These are phyloP conservation scores for Acestrorhynchus altus DNA, from an alignment of 2,797 vertebrate genomes.

Conservation along the genomic window DNA sequence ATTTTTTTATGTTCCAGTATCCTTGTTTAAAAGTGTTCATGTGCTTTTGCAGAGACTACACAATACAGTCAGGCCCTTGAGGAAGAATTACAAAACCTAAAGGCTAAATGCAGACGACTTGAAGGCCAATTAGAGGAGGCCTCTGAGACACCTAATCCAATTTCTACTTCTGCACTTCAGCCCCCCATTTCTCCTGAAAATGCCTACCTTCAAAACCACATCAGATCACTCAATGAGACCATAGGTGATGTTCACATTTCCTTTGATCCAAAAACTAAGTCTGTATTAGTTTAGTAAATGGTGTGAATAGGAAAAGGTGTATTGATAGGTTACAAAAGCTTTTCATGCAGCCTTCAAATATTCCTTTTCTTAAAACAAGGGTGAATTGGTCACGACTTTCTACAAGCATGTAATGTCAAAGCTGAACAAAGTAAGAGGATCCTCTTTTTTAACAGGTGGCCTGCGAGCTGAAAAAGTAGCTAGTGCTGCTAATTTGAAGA, in stretches of 20 bases:
- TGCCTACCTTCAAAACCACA: conserved; percentile 68
- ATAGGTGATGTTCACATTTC: conserved; percentile 55
- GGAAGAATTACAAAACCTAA: conserved; percentile 71
- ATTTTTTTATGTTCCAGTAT: background rate
- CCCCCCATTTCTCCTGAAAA: conserved; percentile 56
- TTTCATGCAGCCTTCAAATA: background rate
- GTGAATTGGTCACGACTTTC: background rate
- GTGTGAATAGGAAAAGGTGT: background rate
- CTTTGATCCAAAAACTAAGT: background rate
- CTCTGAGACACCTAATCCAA: conserved; percentile 19
- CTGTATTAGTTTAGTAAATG: conserved; percentile 2
- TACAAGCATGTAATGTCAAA: too few species aligned
- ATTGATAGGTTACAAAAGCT: background rate
- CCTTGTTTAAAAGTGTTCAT: background rate
- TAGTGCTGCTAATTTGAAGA: conserved; percentile 55
- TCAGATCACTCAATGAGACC: conserved; percentile 63
- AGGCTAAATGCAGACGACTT: conserved; percentile 65
- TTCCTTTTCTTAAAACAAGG: background rate
- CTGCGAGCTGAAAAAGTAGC: conserved; percentile 56
- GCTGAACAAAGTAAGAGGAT: background rate
- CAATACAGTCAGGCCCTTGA: conserved; percentile 70
- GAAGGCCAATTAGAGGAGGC: conserved; percentile 67
- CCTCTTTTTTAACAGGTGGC: conserved; percentile 60
- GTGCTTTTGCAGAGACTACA: conserved; percentile 52
- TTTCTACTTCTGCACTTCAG: background rate